These are phyloP conservation scores for Poecilia wingei DNA, from an alignment of 2,797 vertebrate genomes.

Conservation along the genomic window DNA sequence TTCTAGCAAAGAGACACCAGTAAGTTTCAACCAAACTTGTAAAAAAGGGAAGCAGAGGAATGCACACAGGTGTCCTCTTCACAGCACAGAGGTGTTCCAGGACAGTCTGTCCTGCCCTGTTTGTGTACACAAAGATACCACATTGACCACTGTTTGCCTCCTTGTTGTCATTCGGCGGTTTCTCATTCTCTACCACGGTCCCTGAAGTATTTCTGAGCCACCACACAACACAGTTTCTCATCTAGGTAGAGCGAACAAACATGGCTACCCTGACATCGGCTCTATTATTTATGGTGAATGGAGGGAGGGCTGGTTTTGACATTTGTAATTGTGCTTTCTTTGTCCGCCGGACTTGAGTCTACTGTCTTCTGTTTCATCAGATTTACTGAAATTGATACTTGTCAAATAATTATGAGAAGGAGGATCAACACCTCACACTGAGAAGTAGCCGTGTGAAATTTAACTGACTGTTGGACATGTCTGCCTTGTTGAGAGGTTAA, in stretches of 20 bases:
- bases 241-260: constrained; percentile 59
- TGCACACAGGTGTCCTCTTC: background rate
- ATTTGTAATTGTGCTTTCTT: constrained; percentile 17
- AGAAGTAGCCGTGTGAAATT: background rate
- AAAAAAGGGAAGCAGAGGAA: background rate
- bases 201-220: constrained; percentile 24
- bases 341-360: constrained; percentile 2
- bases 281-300: constrained; percentile 55
- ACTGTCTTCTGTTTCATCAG: background rate
- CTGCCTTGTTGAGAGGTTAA: background rate
- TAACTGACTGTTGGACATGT: background rate
- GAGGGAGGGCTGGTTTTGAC: constrained; percentile 14
- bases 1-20: background rate
- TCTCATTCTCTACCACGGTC: constrained; percentile 49
- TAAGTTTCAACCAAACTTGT: background rate
- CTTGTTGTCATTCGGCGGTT: constrained; percentile 56
- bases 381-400: background rate
- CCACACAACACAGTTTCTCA: constrained; percentile 42
- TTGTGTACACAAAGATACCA: constrained; percentile 42
- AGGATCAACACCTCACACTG: background rate
- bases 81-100: constrained; percentile 5
- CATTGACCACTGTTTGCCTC: constrained; percentile 55
- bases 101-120: constrained; percentile 1
- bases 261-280: constrained; percentile 59
- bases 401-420: background rate